Percentiles rank a stretch among this genome's conserved stretches.
These are phyloP conservation scores for Glossophaga mutica DNA, from an alignment of 2,797 vertebrate genomes.

Conservation along the genomic window DNA sequence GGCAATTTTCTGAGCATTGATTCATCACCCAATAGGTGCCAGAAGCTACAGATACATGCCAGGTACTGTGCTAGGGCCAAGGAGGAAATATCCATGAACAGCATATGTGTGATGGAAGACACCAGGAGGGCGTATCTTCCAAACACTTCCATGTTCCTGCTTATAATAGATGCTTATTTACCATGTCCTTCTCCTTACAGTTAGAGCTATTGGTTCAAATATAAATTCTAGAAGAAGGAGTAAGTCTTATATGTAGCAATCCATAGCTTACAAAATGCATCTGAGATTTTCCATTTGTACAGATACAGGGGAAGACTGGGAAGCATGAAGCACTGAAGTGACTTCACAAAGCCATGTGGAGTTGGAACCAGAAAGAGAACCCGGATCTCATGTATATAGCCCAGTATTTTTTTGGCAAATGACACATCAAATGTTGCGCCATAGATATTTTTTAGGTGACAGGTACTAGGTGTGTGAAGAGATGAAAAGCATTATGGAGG, in stretches of 20 bases:
- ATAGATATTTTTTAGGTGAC: background rate
- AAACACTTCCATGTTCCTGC: accelerated
- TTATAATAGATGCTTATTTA: background rate
- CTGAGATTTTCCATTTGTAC: background rate
- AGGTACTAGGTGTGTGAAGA: background rate
- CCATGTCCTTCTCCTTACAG: background rate
- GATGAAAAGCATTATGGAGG: background rate
- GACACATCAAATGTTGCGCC: background rate
- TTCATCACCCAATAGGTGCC: background rate
- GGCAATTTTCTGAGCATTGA: background rate
- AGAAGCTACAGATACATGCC: background rate
- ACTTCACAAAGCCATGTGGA: background rate
- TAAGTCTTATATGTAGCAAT: background rate
- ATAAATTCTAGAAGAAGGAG: background rate
- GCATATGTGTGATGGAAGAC: background rate
- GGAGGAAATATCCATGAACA: background rate
- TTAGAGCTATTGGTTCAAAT: background rate
- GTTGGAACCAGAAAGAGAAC: background rate
- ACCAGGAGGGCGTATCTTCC: background rate
- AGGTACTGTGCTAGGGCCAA: background rate
- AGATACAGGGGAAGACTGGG: background rate
- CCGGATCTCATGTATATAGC: accelerated
- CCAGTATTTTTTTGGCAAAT: background rate
- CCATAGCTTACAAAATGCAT: background rate
- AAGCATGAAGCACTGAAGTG: background rate